These are phyloP conservation scores for Lapara coniferarum DNA, from an alignment of 2,888 invertebrate genomes.

Conservation along the genomic window DNA sequence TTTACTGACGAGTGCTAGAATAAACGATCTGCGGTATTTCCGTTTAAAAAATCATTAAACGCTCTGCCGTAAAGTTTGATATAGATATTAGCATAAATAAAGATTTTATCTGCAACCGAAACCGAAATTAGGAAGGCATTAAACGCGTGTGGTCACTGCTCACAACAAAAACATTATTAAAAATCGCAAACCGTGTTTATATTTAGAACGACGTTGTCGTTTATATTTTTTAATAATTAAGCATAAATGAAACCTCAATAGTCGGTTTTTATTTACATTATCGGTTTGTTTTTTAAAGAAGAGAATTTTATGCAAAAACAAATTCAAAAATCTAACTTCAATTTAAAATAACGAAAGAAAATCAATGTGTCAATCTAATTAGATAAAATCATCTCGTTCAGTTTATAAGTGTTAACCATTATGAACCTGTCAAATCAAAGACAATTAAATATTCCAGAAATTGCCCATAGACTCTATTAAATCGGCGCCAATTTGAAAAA, in stretches of 20 bases:
- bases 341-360: too few species aligned
- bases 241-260: neutral
- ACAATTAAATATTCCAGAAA: constrained; percentile 1
- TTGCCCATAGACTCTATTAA: constrained; percentile 18
- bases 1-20: constrained; percentile 56
- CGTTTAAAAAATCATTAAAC: constrained; percentile 72
- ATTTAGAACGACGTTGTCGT: neutral
- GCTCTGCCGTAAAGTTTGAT: constrained; percentile 56
- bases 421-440: constrained; percentile 7
- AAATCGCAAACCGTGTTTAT: constrained; percentile 5
- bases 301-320: too few species aligned
- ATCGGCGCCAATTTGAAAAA: constrained; percentile 47
- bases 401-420: constrained; percentile 4
- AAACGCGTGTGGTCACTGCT: constrained; percentile 56
- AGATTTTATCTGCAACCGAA: constrained; percentile 66
- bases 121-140: constrained; percentile 66
- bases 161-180: constrained; percentile 16
- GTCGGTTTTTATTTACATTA: too few species aligned
- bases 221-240: neutral
- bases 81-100: constrained; percentile 72
- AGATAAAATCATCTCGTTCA: neutral
- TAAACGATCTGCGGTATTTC: constrained; percentile 71
- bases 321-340: too few species aligned
- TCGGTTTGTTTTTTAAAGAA: too few species aligned
- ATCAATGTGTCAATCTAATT: neutral